Conservation (phyloP, 2,797 vertebrate species). For the Acestrorhynchus altus region DNA sequence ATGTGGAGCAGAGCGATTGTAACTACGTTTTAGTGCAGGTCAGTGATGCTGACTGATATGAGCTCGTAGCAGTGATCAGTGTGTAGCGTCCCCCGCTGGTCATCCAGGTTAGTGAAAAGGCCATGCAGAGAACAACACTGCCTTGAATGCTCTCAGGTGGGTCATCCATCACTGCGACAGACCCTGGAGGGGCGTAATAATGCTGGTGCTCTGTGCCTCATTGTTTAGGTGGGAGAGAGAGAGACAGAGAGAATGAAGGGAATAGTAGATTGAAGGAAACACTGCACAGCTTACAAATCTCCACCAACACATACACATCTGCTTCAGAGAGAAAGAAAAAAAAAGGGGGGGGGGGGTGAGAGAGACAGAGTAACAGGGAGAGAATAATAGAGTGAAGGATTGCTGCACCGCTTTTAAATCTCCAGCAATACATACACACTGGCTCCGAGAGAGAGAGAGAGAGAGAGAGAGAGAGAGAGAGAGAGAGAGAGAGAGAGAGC, state of each 20-base stretch:
- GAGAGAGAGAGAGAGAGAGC: neutral
- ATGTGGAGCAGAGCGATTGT: neutral
- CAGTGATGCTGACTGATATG: neutral
- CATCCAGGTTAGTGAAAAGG: neutral
- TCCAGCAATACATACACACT: too few relatives aligned
- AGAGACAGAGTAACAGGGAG: neutral
- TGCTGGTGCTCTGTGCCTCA: conserved; percentile 11
- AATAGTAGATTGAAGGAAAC: too few relatives aligned
- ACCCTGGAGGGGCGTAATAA: neutral
- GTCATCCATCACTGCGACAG: conserved; percentile 24
- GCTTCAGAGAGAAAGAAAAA: neutral
- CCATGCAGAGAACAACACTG: neutral
- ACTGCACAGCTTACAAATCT: too few relatives aligned
- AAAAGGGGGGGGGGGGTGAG: neutral
- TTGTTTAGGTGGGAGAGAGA: neutral
- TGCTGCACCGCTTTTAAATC: too few relatives aligned
- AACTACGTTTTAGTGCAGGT: neutral
- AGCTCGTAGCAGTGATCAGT: neutral
- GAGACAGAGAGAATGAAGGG: neutral
- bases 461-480: neutral
- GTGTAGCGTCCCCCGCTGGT: neutral
- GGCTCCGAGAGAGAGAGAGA: neutral
- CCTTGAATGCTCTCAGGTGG: conserved; percentile 1
- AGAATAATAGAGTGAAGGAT: too few relatives aligned
- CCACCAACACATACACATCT: too few relatives aligned